Conservation (phyloP, 2,797 vertebrate genomes). For the Microctenopoma steveboyesi region DNA sequence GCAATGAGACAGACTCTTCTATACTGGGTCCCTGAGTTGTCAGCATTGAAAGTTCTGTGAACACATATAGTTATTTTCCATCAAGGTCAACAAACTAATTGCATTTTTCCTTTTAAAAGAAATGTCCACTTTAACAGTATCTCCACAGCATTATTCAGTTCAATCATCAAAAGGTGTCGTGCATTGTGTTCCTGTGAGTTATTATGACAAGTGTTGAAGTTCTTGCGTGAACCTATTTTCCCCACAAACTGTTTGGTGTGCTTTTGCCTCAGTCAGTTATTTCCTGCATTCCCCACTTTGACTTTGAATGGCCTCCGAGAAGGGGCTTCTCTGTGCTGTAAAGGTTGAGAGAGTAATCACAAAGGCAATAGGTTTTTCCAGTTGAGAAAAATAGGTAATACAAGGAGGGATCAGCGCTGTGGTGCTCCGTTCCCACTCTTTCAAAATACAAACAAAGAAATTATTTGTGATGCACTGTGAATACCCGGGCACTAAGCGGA, state of each 20-base stretch:
- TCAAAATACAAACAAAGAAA: conserved; percentile 46
- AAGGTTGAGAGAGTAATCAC: conserved; percentile 53
- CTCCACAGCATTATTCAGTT: neutral
- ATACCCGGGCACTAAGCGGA: conserved; percentile 15
- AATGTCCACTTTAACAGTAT: conserved; percentile 1
- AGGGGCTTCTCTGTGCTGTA: conserved; percentile 18
- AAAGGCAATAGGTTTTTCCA: conserved; percentile 53
- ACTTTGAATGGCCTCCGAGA: conserved; percentile 39
- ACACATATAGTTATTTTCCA: conserved; percentile 19
- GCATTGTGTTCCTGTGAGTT: conserved; percentile 17
- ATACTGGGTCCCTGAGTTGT: neutral
- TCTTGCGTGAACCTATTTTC: conserved; percentile 28
- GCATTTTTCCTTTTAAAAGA: conserved; percentile 17
- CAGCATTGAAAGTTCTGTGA: conserved; percentile 3
- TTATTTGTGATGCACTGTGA: conserved; percentile 46
- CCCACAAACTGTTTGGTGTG: conserved; percentile 29
- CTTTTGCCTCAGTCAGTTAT: conserved; percentile 43
- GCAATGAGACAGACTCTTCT: conserved; percentile 3
- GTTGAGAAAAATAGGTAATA: conserved; percentile 55
- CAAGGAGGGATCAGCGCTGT: conserved; percentile 36
- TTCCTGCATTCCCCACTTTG: conserved; percentile 43
- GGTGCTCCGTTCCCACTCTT: conserved; percentile 22
- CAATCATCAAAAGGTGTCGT: conserved; percentile 2
- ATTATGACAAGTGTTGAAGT: conserved; percentile 29
- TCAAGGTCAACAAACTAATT: conserved; percentile 36